Evolutionary conservation across 53 echinoderm and acorn worm species (phyloP), one percentile per base, ranked within the genome.

Genomic region (Zoroaster sp.): DNA sequence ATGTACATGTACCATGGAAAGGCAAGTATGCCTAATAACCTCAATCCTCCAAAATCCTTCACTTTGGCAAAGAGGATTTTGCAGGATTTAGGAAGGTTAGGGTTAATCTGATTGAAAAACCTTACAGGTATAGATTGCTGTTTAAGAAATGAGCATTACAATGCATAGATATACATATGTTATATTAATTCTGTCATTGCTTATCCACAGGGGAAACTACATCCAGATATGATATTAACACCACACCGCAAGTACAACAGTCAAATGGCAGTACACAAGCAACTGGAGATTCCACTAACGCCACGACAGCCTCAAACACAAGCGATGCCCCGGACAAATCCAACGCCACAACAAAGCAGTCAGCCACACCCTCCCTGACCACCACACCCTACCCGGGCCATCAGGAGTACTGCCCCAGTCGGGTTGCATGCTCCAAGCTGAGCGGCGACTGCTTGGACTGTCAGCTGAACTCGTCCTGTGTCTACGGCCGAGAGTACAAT

Each of bases 401-500:
- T n/a, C 32, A 34, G 25, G 89, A 87, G 15, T 53, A 68, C 18
- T 93, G 93, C 66, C 93, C 97, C 2, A 91, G 89, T 25, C 51
- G 71, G 38, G 32, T 95, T 4, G 72, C 72, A 0, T 97, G 97
- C 88, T 78, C 86, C 11, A 69, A 93, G 32, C 85, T 97, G 30
- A 88, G 89, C 88, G 95, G 55, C 14, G 90, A 94, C 30, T 98
- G 98, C 49, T 52, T 98, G 31, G 83, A 98, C 36, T 98, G 94
- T 87, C 54, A 89, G 35, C 74, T 96, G 39, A 87, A 90, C 31
- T 39, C 55, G 7, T 89, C 89, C 3, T 98, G 98, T 67, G 76
- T 91, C 13, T 98, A 98, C 75, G 98, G 98, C 18, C 89, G 74
- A 73, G 87, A 89, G 11, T 94, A 95, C 44, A 98, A 94, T 41